phyloP scores from a whole-genome alignment of 1,140 invertebrate genomes.

The Phymorhynchus buccinoides region DNA sequence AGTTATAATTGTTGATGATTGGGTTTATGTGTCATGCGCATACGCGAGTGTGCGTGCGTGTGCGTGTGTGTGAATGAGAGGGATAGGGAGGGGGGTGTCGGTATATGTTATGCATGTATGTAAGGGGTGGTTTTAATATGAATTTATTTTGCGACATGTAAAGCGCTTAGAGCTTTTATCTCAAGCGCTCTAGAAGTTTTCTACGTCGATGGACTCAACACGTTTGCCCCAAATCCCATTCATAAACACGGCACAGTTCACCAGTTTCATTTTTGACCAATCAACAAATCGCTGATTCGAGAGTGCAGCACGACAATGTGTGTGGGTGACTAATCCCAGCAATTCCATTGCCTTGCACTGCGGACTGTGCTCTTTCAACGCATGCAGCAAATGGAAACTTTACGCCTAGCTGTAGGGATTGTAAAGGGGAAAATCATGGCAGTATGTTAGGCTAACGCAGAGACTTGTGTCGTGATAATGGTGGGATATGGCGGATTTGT shows the following conservation, averaged over 20 bases:
- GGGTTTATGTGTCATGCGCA: too few species aligned
- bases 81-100: too few species aligned
- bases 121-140: too few species aligned
- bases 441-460: neutral
- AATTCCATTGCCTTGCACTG: neutral
- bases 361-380: neutral
- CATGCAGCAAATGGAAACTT: neutral
- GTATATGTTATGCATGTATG: too few species aligned
- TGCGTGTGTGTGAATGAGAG: too few species aligned
- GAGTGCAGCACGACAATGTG: constrained; percentile 6
- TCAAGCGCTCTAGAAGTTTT: too few species aligned
- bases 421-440: neutral
- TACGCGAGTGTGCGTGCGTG: too few species aligned
- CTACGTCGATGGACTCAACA: too few species aligned
- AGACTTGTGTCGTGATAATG: neutral
- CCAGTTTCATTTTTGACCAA: neutral
- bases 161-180: too few species aligned
- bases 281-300: neutral
- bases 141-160: too few species aligned
- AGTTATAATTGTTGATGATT: too few species aligned
- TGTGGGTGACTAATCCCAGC: neutral
- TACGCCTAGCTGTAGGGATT: neutral
- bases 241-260: neutral
- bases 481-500: neutral
- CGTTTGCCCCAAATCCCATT: neutral